These are phyloP conservation scores for Halcyon badia DNA, from an alignment of 2,797 vertebrate species.

Conservation along the genomic window DNA sequence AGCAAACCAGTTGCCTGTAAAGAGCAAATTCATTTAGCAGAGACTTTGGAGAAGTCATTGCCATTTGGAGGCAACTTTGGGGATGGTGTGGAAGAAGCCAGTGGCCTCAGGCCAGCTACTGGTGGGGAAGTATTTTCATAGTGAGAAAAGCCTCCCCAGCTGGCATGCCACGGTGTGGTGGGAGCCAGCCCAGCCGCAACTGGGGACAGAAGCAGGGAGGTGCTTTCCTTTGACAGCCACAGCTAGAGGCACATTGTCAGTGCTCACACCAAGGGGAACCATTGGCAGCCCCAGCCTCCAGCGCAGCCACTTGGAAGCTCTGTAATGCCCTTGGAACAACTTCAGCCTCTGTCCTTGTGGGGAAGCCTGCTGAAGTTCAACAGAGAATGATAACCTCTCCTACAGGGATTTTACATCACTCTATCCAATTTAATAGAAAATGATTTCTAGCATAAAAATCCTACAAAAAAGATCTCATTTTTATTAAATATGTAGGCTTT, in stretches of 20 bases:
- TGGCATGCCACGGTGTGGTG: rapidly evolving
- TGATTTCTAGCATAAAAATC: background rate
- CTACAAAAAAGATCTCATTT: background rate
- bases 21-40: background rate
- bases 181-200: background rate
- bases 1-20: background rate
- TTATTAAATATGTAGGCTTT: background rate
- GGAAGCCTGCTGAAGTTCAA: background rate
- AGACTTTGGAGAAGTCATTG: background rate
- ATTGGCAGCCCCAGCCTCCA: background rate
- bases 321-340: background rate
- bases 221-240: background rate
- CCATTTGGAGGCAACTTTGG: background rate
- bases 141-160: background rate
- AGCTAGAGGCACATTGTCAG: rapidly evolving
- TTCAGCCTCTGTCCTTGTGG: background rate
- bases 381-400: background rate
- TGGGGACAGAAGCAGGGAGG: background rate
- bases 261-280: background rate
- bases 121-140: background rate
- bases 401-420: background rate
- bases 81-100: rapidly evolving
- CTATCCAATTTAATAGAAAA: background rate
- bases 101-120: background rate
- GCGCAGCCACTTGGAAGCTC: rapidly evolving